Base-by-base conservation (phyloP, 2,888 invertebrate species). In the Melieria omissa region DNA sequence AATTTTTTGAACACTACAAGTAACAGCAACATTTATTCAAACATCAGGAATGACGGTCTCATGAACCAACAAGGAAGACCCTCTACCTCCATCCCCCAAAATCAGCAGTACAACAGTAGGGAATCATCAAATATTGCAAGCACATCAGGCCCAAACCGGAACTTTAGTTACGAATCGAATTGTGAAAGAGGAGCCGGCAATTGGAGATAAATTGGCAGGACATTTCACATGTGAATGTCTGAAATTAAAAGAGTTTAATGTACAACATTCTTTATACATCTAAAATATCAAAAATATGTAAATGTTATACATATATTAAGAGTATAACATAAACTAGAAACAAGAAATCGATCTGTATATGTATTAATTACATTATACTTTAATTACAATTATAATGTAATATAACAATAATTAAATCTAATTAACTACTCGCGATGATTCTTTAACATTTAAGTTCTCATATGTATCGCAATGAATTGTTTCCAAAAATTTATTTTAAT, bases 21-120 rank as follows among this genome's bases (percentile, higher is more conserved):
- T 14, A 42, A 61, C 61, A 61, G 14, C 61, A 61, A 61, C 45
- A 61, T 42, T 45, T 9, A 42, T 14, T 44, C 9, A 12, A 57
- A 14, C 57, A 57, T 10, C 14, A 57, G 16, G 9, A 52, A 52
- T 9, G n/a, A 14, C 6, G 14, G 6, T 52, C n/a, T 12, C 52
- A n/a, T 52, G 52, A 12, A 6, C n/a, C 12, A 9, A n/a, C 52
- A 52, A 52, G n/a, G 8, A 52, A 52, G 7, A n/a, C 12, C 14
- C 1, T 12, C 16, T 14, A 16, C 16, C 10, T 14, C 16, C 16
- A 9, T 14, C n/a, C 29, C 57, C 9, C 57, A 57, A 57, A 14
- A 14, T 55, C 57, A 14, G 29, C 57, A 16, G 5, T 29, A 29
- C 57, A 57, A 57, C 41, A 14, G n/a, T 29, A 57, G 57, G 4